Base-by-base conservation (phyloP, 2,113 vertebrate genomes). In the Etheostoma cragini region DNA sequence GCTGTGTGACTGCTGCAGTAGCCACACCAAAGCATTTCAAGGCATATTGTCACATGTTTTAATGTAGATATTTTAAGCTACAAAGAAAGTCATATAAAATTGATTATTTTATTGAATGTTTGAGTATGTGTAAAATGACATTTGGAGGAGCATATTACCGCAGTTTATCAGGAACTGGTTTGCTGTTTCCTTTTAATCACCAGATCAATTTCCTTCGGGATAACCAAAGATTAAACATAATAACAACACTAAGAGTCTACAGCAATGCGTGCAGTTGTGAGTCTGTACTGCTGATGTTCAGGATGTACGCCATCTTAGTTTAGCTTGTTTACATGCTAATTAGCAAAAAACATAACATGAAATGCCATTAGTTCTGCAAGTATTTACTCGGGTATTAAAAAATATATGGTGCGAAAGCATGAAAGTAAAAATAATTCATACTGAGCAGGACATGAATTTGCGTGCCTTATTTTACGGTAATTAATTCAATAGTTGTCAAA, bases 31-130 rank as follows among this genome's bases (percentile, higher is more conserved):
- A 69, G 78, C 30, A 2, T 72, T 78, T 72, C 26, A 49, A 76
- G 8, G 50, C 53, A 61, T 67, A 77, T 66, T 58, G 16, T 83
- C 75, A 66, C 83, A 70, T 42, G n/a, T 46, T 65, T 66, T 26
- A 17, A 46, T 67, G 54, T 58, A 46, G 69, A 81, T 81, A 81
- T 86, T 85, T 84, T 63, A 80, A 61, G 46, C 65, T 45, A 71
- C 68, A 84, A 76, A 87, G 71, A 24, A 54, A 66, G 67, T 22
- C 56, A 13, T 21, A 60, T 62, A 82, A 16, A 81, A 49, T 61
- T 21, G 5, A 47, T 72, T 17, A 33, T 72, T 69, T 71, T 58
- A 77, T 71, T 65, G 30, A 68, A 65, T 26, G 56, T 78, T 52
- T 42, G 30, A 84, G 24, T 50, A 21, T 10, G 14, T 52, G 61